phyloP scores from a whole-genome alignment of 1,140 invertebrate species.

The Papilio helenus region DNA sequence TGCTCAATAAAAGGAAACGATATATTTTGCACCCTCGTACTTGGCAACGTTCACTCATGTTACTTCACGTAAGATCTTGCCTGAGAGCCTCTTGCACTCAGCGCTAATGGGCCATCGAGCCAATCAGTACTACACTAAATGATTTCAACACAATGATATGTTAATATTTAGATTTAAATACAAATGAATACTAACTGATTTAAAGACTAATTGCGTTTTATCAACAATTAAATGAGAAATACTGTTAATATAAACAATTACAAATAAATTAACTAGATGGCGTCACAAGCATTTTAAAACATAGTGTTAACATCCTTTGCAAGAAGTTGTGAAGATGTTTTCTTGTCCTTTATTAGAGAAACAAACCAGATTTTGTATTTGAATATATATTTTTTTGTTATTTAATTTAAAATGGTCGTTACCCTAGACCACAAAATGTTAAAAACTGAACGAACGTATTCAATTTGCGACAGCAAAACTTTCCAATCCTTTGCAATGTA shows the following conservation, averaged over 20 bases:
- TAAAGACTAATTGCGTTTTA: background rate
- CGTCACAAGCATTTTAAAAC: background rate
- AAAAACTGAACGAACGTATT: constrained; percentile 21
- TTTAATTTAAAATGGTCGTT: background rate
- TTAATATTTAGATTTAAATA: no score
- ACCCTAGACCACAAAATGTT: background rate
- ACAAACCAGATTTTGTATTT: no score
- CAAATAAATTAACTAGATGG: background rate
- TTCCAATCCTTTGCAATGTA: constrained; percentile 33
- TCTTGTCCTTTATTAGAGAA: no score
- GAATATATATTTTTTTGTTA: no score
- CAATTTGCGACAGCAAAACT: constrained; percentile 26
- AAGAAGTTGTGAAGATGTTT: no score
- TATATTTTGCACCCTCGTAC: background rate
- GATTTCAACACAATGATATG: background rate
- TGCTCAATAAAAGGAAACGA: background rate
- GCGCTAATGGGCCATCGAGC: background rate
- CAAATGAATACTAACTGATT: no score
- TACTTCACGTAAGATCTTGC: background rate
- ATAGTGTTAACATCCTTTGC: background rate
- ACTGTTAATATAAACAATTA: background rate
- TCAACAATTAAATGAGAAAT: background rate
- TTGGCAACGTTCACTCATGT: background rate
- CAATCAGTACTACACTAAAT: background rate
- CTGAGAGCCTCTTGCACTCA: background rate